A percentile compares a stretch with the other conserved stretches of the same genome.
phyloP scores from a whole-genome alignment of 2,113 vertebrate genomes.

The Fukomys damarensis region DNA sequence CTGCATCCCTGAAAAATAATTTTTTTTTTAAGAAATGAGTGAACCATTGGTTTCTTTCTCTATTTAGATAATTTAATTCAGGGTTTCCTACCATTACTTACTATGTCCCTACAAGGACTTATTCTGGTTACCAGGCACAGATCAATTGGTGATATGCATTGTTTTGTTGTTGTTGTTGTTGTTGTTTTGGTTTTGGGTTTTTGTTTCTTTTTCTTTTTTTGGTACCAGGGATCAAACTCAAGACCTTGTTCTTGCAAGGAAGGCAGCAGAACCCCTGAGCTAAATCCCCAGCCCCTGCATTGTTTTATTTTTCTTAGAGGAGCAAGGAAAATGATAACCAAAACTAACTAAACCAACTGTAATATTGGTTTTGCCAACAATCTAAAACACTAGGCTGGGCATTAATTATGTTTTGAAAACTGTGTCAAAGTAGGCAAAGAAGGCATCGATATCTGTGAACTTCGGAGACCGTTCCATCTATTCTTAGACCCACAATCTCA shows the following conservation, averaged over 20 bases:
- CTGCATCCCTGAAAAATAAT: not conserved
- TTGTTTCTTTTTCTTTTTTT: too few species aligned
- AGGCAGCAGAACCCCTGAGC: too few species aligned
- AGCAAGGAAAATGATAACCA: not conserved
- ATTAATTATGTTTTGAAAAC: constrained; percentile 50
- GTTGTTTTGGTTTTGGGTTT: too few species aligned
- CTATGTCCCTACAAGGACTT: not conserved
- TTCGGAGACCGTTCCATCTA: not conserved
- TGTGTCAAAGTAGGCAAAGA: constrained; percentile 1
- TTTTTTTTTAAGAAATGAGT: constrained; percentile 6
- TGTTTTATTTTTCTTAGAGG: not conserved
- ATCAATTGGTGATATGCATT: not conserved
- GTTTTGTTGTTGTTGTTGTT: too few species aligned
- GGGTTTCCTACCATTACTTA: not conserved
- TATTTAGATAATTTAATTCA: not conserved
- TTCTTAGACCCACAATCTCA: not conserved
- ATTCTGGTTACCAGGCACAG: not conserved
- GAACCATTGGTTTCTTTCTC: not conserved
- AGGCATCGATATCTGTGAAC: not conserved
- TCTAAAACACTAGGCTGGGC: not conserved
- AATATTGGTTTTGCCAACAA: constrained; percentile 9
- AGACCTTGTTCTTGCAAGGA: too few species aligned
- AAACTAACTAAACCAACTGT: constrained; percentile 14
- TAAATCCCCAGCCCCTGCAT: too few species aligned
- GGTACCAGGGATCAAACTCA: too few species aligned